Conservation (phyloP, 2,113 vertebrate species). For the Mastomys natalensis region DNA sequence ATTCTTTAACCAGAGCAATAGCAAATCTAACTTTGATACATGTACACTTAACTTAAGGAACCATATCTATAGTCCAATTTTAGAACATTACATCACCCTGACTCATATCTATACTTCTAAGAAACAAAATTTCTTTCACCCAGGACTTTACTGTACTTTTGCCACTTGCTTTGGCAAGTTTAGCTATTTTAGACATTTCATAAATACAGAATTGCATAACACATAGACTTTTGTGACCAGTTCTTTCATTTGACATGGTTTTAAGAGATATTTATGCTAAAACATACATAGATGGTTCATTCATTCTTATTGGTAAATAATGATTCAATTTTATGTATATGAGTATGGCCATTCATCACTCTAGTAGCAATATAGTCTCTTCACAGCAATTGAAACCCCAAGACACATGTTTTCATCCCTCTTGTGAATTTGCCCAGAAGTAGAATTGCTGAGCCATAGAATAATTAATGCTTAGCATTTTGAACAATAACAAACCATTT, state of each 20-base stretch:
- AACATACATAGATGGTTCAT: neutral
- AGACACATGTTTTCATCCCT: neutral
- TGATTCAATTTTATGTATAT: neutral
- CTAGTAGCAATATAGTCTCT: too few species aligned
- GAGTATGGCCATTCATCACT: neutral
- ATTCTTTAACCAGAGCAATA: neutral
- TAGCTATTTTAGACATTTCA: neutral
- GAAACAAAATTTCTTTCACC: accelerated
- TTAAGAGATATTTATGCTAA: neutral
- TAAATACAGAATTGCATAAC: neutral
- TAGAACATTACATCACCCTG: neutral
- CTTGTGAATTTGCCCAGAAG: neutral
- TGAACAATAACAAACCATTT: neutral
- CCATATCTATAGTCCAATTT: neutral
- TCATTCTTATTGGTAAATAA: neutral
- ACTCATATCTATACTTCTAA: neutral
- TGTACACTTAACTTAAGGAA: neutral
- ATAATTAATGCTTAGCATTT: neutral
- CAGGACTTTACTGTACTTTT: neutral
- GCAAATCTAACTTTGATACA: neutral
- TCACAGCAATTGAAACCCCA: too few species aligned
- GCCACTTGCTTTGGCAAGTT: neutral
- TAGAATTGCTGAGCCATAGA: neutral
- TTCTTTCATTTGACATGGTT: neutral
- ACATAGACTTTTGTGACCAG: neutral